A percentile compares a stretch with the other conserved stretches of the same genome.
Conservation (phyloP, 2,888 invertebrate species). For the Julus scandinavius region DNA sequence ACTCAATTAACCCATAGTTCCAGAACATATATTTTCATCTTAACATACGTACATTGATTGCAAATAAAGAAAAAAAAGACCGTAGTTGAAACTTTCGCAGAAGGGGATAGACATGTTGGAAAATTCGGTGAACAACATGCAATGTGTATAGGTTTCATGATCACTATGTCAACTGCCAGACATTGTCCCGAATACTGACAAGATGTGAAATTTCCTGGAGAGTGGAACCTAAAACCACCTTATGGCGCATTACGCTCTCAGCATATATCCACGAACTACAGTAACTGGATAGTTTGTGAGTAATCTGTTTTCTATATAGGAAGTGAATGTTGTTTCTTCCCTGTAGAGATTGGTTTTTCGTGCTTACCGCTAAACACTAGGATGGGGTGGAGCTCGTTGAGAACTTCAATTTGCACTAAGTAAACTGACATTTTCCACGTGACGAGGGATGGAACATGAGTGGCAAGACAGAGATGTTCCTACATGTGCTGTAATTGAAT, state of each 20-base stretch:
- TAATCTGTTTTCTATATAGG: neutral
- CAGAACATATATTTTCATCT: no score
- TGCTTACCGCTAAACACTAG: neutral
- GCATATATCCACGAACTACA: neutral
- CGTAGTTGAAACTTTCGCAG: neutral
- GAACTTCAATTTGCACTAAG: neutral
- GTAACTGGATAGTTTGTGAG: constrained; percentile 28
- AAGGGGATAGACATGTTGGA: neutral
- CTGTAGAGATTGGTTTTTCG: neutral
- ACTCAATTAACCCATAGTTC: no score
- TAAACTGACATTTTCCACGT: neutral
- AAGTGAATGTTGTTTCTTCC: neutral
- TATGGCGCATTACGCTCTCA: neutral
- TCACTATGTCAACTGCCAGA: constrained; percentile 33
- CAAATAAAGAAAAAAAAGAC: neutral
- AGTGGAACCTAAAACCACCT: neutral
- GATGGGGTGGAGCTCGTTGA: neutral
- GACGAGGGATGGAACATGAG: neutral
- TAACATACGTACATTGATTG: no score
- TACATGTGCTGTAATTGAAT: neutral
- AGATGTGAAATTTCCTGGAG: constrained; percentile 9
- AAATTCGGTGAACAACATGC: neutral
- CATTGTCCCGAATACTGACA: neutral
- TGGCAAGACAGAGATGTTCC: neutral
- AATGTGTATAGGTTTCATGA: neutral